phyloP scores from a whole-genome alignment of 2,888 invertebrate genomes.

The Andrena hattorfiana region DNA sequence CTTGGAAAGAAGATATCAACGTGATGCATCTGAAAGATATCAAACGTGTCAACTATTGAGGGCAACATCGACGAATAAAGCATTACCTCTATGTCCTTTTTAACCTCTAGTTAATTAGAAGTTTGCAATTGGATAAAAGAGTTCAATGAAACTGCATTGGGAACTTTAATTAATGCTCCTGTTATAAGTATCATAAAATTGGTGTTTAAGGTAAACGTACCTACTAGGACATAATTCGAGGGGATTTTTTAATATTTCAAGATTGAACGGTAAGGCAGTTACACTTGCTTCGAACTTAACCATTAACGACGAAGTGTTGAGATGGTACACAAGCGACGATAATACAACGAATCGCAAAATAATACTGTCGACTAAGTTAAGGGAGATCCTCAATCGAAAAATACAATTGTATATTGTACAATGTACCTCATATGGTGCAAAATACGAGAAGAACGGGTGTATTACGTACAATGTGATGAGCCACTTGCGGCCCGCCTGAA shows the following conservation, averaged over 20 bases:
- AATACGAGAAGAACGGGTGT: conserved; percentile 1
- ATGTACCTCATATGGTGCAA: neutral
- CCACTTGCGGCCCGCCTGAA: no score
- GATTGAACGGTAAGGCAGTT: conserved; percentile 20
- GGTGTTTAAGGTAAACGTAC: conserved; percentile 33
- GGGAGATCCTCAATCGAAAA: conserved; percentile 37
- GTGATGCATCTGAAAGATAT: neutral
- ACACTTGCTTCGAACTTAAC: conserved; percentile 9
- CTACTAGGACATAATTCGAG: conserved; percentile 20
- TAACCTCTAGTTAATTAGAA: neutral
- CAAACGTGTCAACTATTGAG: neutral
- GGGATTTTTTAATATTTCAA: conserved; percentile 30
- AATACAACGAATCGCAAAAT: conserved; percentile 67
- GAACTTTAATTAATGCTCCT: conserved; percentile 13
- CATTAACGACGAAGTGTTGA: conserved; percentile 28
- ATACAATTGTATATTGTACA: conserved; percentile 44
- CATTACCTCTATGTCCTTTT: neutral
- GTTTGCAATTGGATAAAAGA: neutral
- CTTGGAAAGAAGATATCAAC: neutral
- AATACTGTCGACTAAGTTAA: conserved; percentile 53
- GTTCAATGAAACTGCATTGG: conserved; percentile 5
- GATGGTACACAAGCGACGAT: conserved; percentile 36
- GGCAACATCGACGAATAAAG: neutral
- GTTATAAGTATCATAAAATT: conserved; percentile 20
- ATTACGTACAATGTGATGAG: no score